Evolutionary conservation across 2,797 vertebrate species (phyloP), one percentile per base, ranked within the genome.

Genomic region (Sciurus carolinensis): DNA sequence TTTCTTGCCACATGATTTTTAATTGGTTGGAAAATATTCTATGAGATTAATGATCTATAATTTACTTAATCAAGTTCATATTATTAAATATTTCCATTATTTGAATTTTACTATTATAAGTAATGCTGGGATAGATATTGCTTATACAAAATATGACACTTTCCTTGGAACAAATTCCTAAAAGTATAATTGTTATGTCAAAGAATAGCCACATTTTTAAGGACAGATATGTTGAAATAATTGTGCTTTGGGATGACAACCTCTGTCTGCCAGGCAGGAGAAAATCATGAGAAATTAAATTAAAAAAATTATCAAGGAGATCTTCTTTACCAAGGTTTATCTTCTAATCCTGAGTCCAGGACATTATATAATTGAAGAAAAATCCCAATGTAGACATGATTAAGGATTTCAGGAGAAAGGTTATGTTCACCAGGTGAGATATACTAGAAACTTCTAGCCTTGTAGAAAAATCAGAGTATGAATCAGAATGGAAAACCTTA

Each of bases 61-160:
- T 72, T 89, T 93, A 87, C 52, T 83, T 84, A 89, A 94, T 94
- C 85, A 75, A 54, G 86, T 95, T 52, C 57, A 47, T 66, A 50
- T 42, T 92, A 7, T 71, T 75, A 90, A 80, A 62, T 50, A 64
- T 82, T 85, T 84, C 28, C 30, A 76, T 92, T 89, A 66, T 77
- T 92, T 95, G 82, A 85, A 93, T 39, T 79, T 90, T 80, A 26
- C 47, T 75, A n/a, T 86, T 83, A 83, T 67, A 88, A 92, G 47
- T 92, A 80, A 71, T 85, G 10, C 17, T 28, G n/a, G 18, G 24
- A 77, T 59, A 91, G 36, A 69, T 44, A 88, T 66, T 52, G 39
- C 28, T 95, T 92, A 18, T 64, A 66, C 8, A 83, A 24, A 3
- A 50, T 86, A 50, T 88, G 72, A 79, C 94, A 67, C n/a, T 88